phyloP scores from a whole-genome alignment of 2,113 vertebrate species.

The Clarias magur region DNA sequence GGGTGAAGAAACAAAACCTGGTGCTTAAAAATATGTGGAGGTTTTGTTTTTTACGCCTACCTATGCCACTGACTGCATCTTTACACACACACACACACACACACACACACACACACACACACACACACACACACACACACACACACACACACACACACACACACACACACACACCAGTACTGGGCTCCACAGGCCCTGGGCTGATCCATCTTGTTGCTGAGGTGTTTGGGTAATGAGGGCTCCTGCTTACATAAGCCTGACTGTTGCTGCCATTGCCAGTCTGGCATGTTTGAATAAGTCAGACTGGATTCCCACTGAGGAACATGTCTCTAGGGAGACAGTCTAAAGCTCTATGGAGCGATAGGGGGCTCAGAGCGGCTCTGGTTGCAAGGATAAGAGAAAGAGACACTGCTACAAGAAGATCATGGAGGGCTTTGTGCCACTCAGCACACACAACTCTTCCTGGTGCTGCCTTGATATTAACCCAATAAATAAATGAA shows the following conservation, averaged over 20 bases:
- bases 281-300: constrained; percentile 33
- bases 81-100: neutral
- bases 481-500: neutral
- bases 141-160: constrained; percentile 10
- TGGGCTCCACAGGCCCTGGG: constrained; percentile 6
- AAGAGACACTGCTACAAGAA: constrained; percentile 1
- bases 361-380: constrained; percentile 9
- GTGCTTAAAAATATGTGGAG: constrained; percentile 12
- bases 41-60: constrained; percentile 8
- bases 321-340: constrained; percentile 22
- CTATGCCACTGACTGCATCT: neutral
- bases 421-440: constrained; percentile 1
- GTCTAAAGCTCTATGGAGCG: constrained; percentile 8
- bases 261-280: constrained; percentile 38
- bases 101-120: neutral
- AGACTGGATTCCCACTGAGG: constrained; percentile 34
- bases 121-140: constrained; percentile 13
- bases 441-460: neutral
- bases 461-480: constrained; percentile 22
- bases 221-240: constrained; percentile 26
- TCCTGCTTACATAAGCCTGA: constrained; percentile 36
- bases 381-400: constrained; percentile 14
- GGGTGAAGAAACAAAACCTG: constrained; percentile 13
- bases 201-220: constrained; percentile 24
- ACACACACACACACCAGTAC: constrained; percentile 23